Base-by-base conservation (phyloP, 2,888 invertebrate genomes). In the Micropterix aruncella region DNA sequence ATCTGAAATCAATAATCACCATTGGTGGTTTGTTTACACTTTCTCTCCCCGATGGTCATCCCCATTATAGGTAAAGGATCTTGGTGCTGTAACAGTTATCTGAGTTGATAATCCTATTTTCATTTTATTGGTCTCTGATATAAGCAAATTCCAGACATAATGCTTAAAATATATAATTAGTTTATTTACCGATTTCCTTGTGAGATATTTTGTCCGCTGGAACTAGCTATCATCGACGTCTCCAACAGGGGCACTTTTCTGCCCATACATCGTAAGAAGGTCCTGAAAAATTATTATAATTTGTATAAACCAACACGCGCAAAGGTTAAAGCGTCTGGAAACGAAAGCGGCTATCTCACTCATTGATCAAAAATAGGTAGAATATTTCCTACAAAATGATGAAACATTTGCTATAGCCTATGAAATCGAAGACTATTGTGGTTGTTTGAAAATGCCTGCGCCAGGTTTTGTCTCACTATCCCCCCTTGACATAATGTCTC, bases 161-260 rank as follows among this genome's bases (percentile, higher is more conserved):
- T 27, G 7, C 7, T 12, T 7, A 9, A 27, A 9, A 9, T 9
- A 27, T 9, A 27, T 9, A 9, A 27, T 27, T 27, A n/a, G 7
- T 27, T 45, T 3, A 51, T 45, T 50, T 57, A 70, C 70, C 71
- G 65, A 57, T 71, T 71, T 3, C 66, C 60, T 52, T 67, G 65
- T 46, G 80, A 82, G 5, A 86, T 75, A 57, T 86, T 85, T 53
- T 85, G 85, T 44, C 83, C 83, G 57, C 86, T 85, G 48, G 80
- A 82, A 59, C 80, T 80, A 1, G 80, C 74, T 41, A 79, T 83
- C 51, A 83, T 71, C 1, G 83, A 83, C 0, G 83, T 84, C 55
- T 87, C 86, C 27, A 85, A 66, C 14, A 86, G 63, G 1, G 88
- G 88, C 16, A 87, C 82, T 60, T 89, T 89, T 55, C 83, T 80